Evolutionary conservation across 2,888 invertebrate genomes (phyloP).

Genomic region (Lysandra bellargus): DNA sequence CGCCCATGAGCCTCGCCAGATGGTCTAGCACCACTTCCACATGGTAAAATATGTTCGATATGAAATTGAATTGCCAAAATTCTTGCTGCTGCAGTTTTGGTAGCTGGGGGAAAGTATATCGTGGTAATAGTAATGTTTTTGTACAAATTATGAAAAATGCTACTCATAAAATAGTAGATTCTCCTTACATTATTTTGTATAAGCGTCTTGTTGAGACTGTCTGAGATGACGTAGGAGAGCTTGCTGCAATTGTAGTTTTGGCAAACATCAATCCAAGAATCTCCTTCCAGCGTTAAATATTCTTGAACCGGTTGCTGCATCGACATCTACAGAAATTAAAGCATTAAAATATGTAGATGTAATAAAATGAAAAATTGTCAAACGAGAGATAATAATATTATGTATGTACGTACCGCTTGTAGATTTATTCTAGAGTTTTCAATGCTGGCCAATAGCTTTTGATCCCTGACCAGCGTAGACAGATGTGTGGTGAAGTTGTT

Average conservation of each 20-base stretch:
- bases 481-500: slow-evolving; percentile 44
- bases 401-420: slow-evolving; percentile 13
- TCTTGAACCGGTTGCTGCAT: slow-evolving; percentile 41
- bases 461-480: background rate
- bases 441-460: background rate
- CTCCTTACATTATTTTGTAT: slow-evolving; percentile 53
- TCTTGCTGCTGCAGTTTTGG: slow-evolving; percentile 62
- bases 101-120: slow-evolving; percentile 50
- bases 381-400: too few species aligned
- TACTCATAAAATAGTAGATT: background rate
- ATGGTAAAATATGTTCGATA: slow-evolving; percentile 65
- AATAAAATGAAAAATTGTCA: too few species aligned
- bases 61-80: slow-evolving; percentile 73
- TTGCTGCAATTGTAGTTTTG: slow-evolving; percentile 51
- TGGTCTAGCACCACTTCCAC: slow-evolving; percentile 62
- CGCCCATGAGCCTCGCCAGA: slow-evolving; percentile 64
- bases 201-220: slow-evolving; percentile 51
- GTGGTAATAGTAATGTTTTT: background rate
- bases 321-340: slow-evolving; percentile 48
- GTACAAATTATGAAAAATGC: background rate
- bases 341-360: background rate
- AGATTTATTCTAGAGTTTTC: background rate
- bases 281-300: slow-evolving; percentile 43
- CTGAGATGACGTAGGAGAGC: slow-evolving; percentile 45
- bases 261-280: slow-evolving; percentile 52